Evolutionary conservation across 2,888 invertebrate species (phyloP), one percentile per base, ranked within the genome.

Genomic region (Coleophora deauratella): DNA sequence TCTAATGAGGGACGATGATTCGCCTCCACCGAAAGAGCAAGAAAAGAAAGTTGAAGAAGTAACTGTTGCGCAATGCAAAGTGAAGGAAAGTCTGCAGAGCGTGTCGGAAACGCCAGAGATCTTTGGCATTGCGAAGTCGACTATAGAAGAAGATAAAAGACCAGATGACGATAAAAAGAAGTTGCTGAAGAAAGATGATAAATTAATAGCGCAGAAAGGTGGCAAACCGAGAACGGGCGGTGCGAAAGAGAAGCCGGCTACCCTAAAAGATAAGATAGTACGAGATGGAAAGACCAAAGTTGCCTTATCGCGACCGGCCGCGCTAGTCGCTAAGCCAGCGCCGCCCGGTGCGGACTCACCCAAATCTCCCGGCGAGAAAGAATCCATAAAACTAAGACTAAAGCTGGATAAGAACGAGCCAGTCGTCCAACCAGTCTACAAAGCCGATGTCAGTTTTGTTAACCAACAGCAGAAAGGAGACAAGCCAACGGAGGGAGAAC

Each of bases 401-500:
- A 95, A 95, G 64, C 72, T 96, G 45, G 95, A 95, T 57, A 94
- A 94, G 65, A 91, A 91, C 35, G 95, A 95, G 68, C 93, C 93
- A 0, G 88, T 91, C 1, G 89, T 92, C 1, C 90, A 90, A 51
- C 88, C 92, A 0, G 92, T 93, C 0, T 94, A 94, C 67, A 94
- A 94, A 72, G 93, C 93, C 15, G 93, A 93, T 61, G 90, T 93
- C 27, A 91, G 91, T 50, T 93, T 92, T 67, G 89, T 91, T 14
- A 88, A 88, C 50, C 77, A 80, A 41, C 87, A 82, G 47, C 58
- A 72, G n/a, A 76, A 80, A 47, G 80, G 79, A 28, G 87, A 86
- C 36, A 74, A 81, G 45, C 67, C 80, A 6, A 73, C 76, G 0
- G 94, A 93, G 47, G 69, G 72, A 1, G 94, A 94, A 57, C 90